A percentile compares a stretch with the other conserved stretches of the same genome.
Evolutionary conservation across 2,888 invertebrate genomes (phyloP).

Genomic region (Athalia circularis): DNA sequence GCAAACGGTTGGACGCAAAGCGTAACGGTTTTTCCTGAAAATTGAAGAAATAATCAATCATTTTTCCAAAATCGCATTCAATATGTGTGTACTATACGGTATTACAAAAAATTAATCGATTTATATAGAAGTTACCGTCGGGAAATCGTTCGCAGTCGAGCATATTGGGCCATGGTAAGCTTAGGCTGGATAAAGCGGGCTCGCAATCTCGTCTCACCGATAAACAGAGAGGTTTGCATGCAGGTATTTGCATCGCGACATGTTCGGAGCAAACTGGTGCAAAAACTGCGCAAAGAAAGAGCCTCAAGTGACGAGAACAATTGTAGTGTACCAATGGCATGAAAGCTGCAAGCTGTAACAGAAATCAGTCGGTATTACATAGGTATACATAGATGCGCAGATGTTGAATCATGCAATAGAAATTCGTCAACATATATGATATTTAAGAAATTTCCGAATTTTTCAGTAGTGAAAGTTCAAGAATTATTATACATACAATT

Average conservation of each 20-base stretch:
- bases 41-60: neutral
- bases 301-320: conserved; percentile 87
- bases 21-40: conserved; percentile 71
- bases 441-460: no score
- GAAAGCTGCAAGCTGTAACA: conserved; percentile 83
- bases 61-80: neutral
- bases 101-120: no score
- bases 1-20: conserved; percentile 74
- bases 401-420: no score
- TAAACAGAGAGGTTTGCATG: conserved; percentile 91
- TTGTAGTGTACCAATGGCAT: conserved; percentile 85
- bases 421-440: no score
- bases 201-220: conserved; percentile 84
- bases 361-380: conserved; percentile 55
- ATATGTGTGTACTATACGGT: neutral
- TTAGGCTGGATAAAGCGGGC: conserved; percentile 80
- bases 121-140: conserved; percentile 66
- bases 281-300: conserved; percentile 93
- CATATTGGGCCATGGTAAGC: conserved; percentile 82
- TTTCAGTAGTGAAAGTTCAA: no score
- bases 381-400: neutral
- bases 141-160: conserved; percentile 89
- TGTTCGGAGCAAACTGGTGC: conserved; percentile 94
- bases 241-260: conserved; percentile 88
- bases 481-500: no score